Evolutionary conservation across 2,888 invertebrate genomes (phyloP).

Genomic region (Nomada ruficornis): DNA sequence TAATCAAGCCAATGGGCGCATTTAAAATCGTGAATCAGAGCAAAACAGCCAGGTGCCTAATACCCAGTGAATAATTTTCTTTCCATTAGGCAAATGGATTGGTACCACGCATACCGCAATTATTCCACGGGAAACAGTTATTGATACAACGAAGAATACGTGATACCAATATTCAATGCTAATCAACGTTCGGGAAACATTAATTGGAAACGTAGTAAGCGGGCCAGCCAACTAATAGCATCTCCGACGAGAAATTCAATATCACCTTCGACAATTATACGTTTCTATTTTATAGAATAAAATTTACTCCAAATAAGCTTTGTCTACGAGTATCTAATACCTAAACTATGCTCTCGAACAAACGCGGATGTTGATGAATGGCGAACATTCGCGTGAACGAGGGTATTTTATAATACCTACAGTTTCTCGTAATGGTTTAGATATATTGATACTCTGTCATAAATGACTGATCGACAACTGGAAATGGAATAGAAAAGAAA

Average conservation of each 20-base stretch:
- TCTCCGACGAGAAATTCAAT: neutral
- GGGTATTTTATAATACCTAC: neutral
- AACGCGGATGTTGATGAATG: neutral
- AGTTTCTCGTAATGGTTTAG: neutral
- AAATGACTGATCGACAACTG: neutral
- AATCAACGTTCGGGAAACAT: neutral
- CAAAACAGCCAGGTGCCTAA: neutral
- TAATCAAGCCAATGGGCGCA: slow-evolving; percentile 1
- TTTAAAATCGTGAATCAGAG: neutral
- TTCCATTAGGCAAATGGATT: slow-evolving; percentile 20
- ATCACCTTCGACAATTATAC: neutral
- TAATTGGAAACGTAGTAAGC: neutral
- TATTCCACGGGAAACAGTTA: neutral
- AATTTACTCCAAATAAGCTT: neutral
- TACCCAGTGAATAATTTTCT: slow-evolving; percentile 14
- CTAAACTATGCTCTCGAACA: neutral
- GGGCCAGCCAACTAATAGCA: neutral
- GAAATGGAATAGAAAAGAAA: neutral
- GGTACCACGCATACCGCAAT: neutral
- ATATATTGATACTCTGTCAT: neutral
- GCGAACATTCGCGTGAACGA: neutral
- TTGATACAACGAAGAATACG: neutral
- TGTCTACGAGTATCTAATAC: too few species aligned
- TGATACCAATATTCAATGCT: neutral
- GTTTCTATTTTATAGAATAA: neutral